Conservation (phyloP, 2,888 invertebrate genomes). For the Platypus cylindrus region DNA sequence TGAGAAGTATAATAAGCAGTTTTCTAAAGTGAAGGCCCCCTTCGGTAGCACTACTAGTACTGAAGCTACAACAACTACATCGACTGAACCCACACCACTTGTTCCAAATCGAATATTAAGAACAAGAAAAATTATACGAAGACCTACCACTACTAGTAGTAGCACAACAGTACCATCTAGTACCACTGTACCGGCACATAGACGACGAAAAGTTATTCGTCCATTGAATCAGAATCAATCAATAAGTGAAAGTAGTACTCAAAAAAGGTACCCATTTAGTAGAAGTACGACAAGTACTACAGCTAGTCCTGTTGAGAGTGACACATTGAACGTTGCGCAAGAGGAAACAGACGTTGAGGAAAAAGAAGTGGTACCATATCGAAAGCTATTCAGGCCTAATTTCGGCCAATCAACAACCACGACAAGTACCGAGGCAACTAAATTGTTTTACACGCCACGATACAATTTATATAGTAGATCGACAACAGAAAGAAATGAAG, state of each 20-base stretch:
- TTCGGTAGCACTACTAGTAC: slow-evolving; percentile 1
- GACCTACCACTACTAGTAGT: slow-evolving; percentile 22
- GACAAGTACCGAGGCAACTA: slow-evolving; percentile 3
- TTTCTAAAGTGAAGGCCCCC: slow-evolving; percentile 3
- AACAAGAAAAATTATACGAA: slow-evolving; percentile 30
- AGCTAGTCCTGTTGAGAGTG: no score
- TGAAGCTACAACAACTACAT: slow-evolving; percentile 1
- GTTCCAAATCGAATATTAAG: slow-evolving; percentile 23
- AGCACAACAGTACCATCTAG: slow-evolving; percentile 11
- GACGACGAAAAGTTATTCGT: slow-evolving; percentile 27
- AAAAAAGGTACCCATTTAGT: no score
- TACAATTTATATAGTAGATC: slow-evolving; percentile 7
- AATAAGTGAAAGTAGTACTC: slow-evolving; percentile 1
- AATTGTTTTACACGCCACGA: slow-evolving; percentile 1
- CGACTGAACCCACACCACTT: slow-evolving; percentile 23
- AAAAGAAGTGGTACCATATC: no score
- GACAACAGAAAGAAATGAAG: slow-evolving; percentile 4
- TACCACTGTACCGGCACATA: slow-evolving; percentile 13
- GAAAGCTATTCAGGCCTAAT: no score
- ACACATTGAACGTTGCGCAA: no score
- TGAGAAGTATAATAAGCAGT: slow-evolving; percentile 14
- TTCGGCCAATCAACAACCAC: not conserved
- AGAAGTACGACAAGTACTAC: no score
- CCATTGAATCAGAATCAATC: slow-evolving; percentile 19
- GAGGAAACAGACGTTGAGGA: no score